phyloP scores from a whole-genome alignment of 1,140 invertebrate genomes.

The Argopecten irradians region DNA sequence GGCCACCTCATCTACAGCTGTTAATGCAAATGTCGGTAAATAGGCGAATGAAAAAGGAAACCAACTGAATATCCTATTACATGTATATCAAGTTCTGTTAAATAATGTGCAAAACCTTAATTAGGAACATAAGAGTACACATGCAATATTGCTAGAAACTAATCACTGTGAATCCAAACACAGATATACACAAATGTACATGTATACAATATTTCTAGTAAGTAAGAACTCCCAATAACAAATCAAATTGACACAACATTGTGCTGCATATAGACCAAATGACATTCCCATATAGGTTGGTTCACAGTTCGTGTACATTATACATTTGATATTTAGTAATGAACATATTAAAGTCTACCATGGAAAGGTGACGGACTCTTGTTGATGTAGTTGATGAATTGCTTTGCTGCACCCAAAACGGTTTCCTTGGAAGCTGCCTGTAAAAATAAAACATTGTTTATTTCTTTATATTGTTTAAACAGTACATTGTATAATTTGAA shows the following conservation, averaged over 20 bases:
- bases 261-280: neutral
- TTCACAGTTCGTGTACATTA: neutral
- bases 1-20: slow-evolving; percentile 77
- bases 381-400: slow-evolving; percentile 75
- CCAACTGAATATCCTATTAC: too few relatives aligned
- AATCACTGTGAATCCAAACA: too few relatives aligned
- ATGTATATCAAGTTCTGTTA: too few relatives aligned
- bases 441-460: neutral
- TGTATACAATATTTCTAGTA: too few relatives aligned
- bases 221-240: too few relatives aligned
- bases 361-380: slow-evolving; percentile 76
- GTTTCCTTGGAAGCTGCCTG: slow-evolving; percentile 58
- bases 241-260: neutral
- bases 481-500: neutral
- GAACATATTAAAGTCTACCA: slow-evolving; percentile 64
- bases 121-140: too few relatives aligned
- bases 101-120: too few relatives aligned
- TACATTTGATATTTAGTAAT: neutral
- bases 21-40: slow-evolving; percentile 48
- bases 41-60: neutral
- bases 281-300: neutral
- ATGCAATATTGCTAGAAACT: too few relatives aligned
- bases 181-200: too few relatives aligned
- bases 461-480: neutral
- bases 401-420: slow-evolving; percentile 68